phyloP scores from a whole-genome alignment of 1,140 invertebrate genomes.

The Condylostylus longicornis region DNA sequence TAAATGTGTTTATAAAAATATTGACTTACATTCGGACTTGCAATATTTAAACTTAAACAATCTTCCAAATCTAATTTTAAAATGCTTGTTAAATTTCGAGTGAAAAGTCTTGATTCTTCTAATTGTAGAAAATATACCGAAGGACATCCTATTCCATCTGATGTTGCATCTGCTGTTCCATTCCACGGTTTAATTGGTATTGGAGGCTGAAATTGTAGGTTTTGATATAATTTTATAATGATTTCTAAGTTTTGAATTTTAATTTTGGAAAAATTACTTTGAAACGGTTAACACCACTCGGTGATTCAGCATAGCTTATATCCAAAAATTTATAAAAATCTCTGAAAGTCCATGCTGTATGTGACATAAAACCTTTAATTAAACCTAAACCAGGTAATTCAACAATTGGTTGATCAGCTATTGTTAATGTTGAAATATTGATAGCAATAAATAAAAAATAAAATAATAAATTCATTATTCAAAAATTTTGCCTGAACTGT shows the following conservation, averaged over 20 bases:
- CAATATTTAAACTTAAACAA: slow-evolving; percentile 24
- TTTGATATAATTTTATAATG: not conserved
- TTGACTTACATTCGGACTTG: slow-evolving; percentile 19
- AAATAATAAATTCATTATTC: no score
- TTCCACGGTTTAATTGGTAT: slow-evolving; percentile 39
- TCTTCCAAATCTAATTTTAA: no score
- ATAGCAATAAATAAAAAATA: no score
- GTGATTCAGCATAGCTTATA: slow-evolving; percentile 26
- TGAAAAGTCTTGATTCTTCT: slow-evolving; percentile 20
- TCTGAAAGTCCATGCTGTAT: slow-evolving; percentile 25
- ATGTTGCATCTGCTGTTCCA: slow-evolving; percentile 36
- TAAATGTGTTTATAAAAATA: not conserved
- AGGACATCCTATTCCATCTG: slow-evolving; percentile 37
- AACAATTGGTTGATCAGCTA: no score
- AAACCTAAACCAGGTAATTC: slow-evolving; percentile 22
- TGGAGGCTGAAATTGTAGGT: slow-evolving; percentile 34
- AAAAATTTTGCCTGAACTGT: no score
- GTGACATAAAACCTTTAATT: slow-evolving; percentile 21
- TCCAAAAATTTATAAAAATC: slow-evolving; percentile 28
- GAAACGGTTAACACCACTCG: slow-evolving; percentile 24
- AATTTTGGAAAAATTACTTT: slow-evolving; percentile 16
- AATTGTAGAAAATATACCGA: slow-evolving; percentile 31
- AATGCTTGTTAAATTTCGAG: no score
- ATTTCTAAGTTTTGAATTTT: not conserved
- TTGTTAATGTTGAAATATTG: no score